These are phyloP conservation scores for Drepana falcataria DNA, from an alignment of 2,888 invertebrate genomes.

Conservation along the genomic window DNA sequence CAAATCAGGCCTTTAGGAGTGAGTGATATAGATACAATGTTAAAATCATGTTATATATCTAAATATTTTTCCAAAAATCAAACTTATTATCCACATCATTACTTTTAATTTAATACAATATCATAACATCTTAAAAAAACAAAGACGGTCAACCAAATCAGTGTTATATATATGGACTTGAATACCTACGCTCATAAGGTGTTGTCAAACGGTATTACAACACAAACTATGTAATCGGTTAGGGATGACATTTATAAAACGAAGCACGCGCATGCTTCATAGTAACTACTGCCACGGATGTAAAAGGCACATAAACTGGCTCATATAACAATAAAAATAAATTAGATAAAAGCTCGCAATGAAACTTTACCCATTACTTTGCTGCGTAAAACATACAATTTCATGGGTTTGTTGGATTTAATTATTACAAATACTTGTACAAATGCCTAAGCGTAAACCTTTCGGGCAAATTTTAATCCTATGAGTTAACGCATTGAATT, in stretches of 20 bases:
- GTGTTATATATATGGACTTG: no score
- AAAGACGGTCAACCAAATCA: no score
- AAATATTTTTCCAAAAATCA: no score
- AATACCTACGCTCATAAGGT: no score
- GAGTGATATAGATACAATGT: no score
- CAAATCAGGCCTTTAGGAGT: no score
- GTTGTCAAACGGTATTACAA: no score
- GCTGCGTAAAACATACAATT: constrained; percentile 59
- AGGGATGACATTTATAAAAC: constrained; percentile 23
- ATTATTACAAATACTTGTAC: constrained; percentile 61
- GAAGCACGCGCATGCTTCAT: constrained; percentile 36
- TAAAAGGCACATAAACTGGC: constrained; percentile 63
- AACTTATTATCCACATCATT: no score
- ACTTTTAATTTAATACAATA: no score
- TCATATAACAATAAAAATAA: constrained; percentile 74
- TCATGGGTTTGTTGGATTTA: constrained; percentile 63
- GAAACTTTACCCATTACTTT: constrained; percentile 68
- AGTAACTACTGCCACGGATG: constrained; percentile 52
- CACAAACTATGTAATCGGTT: constrained; percentile 3
- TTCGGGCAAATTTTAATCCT: constrained; percentile 9
- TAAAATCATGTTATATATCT: no score
- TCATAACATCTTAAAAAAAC: no score
- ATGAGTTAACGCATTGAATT: constrained; percentile 13
- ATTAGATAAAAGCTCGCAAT: constrained; percentile 74
- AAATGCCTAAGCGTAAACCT: constrained; percentile 12